Conservation (phyloP, 1,140 invertebrate genomes). For the Archegozetes longisetosus region DNA sequence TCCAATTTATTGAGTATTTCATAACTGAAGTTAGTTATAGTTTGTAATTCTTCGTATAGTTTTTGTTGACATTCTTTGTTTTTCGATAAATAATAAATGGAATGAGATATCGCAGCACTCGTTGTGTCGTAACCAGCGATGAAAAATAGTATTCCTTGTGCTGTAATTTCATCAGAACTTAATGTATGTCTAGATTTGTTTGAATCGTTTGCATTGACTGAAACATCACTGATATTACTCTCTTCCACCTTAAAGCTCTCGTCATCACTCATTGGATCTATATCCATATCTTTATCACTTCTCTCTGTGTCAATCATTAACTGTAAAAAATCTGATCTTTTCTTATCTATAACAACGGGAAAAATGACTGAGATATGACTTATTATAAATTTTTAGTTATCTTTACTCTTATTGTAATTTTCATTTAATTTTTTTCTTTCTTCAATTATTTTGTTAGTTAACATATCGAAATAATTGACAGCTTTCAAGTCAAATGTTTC, state of each 20-base stretch:
- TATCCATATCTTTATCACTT: not conserved
- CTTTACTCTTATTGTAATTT: constrained; percentile 12
- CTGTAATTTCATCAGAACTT: constrained; percentile 36
- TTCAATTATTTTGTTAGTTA: constrained; percentile 11
- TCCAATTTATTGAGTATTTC: constrained; percentile 24
- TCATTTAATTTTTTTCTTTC: constrained; percentile 1
- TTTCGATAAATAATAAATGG: constrained; percentile 37
- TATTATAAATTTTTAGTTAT: constrained; percentile 2
- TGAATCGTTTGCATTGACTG: not conserved
- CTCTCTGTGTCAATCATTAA: not conserved
- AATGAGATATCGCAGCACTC: constrained; percentile 36
- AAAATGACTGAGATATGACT: not conserved
- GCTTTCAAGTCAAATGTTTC: constrained; percentile 4
- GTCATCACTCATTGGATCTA: not conserved
- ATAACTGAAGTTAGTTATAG: constrained; percentile 33
- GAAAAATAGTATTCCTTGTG: constrained; percentile 46
- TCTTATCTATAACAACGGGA: not conserved
- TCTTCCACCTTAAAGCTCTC: not conserved
- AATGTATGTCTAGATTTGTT: not conserved
- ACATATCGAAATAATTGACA: constrained; percentile 10
- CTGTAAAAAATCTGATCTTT: not conserved
- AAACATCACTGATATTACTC: no score
- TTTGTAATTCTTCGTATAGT: constrained; percentile 33
- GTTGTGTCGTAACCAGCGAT: constrained; percentile 47
- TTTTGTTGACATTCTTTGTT: constrained; percentile 40